Percentiles rank a stretch among this genome's conserved stretches.
Conservation (phyloP, 2,888 invertebrate genomes). For the Philereme vetulata region DNA sequence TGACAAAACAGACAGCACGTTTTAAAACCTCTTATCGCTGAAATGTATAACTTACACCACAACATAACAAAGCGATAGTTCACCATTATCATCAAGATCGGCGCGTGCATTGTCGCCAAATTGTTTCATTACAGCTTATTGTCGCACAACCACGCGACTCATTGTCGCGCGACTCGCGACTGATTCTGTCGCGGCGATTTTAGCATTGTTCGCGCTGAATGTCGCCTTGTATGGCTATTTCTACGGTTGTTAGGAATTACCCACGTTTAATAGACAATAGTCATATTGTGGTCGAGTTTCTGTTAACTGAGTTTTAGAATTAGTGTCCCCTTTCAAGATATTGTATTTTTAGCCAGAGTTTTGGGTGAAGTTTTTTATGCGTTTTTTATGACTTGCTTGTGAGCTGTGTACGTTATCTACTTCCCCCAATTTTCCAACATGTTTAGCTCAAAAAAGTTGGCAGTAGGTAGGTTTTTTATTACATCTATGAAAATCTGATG, state of each 20-base stretch:
- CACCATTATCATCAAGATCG: conserved; percentile 46
- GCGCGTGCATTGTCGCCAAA: conserved; percentile 57
- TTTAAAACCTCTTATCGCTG: neutral
- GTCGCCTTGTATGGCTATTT: conserved; percentile 28
- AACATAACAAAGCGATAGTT: conserved; percentile 42
- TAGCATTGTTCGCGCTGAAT: conserved; percentile 32
- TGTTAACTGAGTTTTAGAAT: neutral
- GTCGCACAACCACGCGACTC: conserved; percentile 43
- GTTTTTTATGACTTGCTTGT: too few relatives aligned
- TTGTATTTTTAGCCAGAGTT: too few relatives aligned
- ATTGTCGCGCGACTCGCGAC: conserved; percentile 37
- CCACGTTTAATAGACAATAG: conserved; percentile 12
- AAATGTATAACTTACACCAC: conserved; percentile 20
- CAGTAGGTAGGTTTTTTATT: too few relatives aligned
- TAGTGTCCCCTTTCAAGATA: too few relatives aligned
- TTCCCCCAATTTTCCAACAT: too few relatives aligned
- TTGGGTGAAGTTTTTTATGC: too few relatives aligned
- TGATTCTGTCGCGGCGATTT: conserved; percentile 33
- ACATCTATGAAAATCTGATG: too few relatives aligned
- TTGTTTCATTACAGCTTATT: conserved; percentile 69
- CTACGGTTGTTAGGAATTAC: conserved; percentile 22
- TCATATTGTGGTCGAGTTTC: neutral
- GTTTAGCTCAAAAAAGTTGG: too few relatives aligned
- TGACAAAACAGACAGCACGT: too few relatives aligned
- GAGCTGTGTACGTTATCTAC: too few relatives aligned